A percentile compares a stretch with the other conserved stretches of the same genome.
Evolutionary conservation across 1,140 invertebrate genomes (phyloP).

Genomic region (Listronotus oregonensis): DNA sequence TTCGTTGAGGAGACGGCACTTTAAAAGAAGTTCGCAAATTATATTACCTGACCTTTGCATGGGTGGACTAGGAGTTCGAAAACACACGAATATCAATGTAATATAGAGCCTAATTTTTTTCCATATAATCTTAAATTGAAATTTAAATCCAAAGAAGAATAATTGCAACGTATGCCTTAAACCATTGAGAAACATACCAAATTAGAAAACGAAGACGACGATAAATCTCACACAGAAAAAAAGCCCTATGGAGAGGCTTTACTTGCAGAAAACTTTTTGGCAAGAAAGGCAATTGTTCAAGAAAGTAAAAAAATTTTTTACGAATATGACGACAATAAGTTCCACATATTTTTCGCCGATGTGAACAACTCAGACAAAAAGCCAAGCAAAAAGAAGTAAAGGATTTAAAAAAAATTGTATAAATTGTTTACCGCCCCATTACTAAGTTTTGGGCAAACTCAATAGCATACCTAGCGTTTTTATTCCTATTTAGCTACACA

Average conservation of each 20-base stretch:
- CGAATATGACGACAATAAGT: conserved; percentile 57
- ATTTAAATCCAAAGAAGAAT: conserved; percentile 97
- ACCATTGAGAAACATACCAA: conserved; percentile 94
- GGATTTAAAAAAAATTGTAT: conserved; percentile 88
- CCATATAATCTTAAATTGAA: conserved; percentile 87
- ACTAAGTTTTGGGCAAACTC: conserved; percentile 98
- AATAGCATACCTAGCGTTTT: conserved; percentile 91
- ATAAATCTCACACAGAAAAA: conserved; percentile 60
- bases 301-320: conserved; percentile 79
- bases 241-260: conserved; percentile 79
- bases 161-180: conserved; percentile 93
- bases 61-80: conserved; percentile 93
- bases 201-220: conserved; percentile 78
- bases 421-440: conserved; percentile 97
- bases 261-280: conserved; percentile 67
- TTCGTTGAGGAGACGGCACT: too few species aligned
- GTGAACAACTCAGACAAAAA: conserved; percentile 58
- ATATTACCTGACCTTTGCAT: conserved; percentile 98
- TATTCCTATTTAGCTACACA: conserved; percentile 89
- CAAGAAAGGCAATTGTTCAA: conserved; percentile 77
- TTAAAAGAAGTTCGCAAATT: conserved; percentile 97
- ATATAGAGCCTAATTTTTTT: conserved; percentile 89
- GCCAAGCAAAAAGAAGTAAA: conserved; percentile 71
- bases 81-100: conserved; percentile 94
- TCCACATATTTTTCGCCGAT: conserved; percentile 45